These are phyloP conservation scores for Aricia agestis DNA, from an alignment of 1,140 invertebrate species.

Conservation along the genomic window DNA sequence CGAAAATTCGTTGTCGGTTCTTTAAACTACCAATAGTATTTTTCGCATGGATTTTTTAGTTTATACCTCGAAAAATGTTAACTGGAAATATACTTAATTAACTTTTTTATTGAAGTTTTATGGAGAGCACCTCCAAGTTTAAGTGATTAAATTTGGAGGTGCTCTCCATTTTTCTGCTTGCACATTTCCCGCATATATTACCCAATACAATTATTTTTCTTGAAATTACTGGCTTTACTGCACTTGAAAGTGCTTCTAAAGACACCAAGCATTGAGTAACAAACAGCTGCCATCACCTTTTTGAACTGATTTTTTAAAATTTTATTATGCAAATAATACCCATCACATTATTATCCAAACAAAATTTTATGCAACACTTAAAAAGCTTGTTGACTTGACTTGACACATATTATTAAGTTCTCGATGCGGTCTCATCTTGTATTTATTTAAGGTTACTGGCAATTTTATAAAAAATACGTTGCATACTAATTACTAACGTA, in stretches of 20 bases:
- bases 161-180: background rate
- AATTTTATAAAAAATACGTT: background rate
- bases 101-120: too few species aligned
- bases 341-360: background rate
- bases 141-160: too few species aligned
- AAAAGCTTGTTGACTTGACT: background rate
- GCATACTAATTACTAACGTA: too few species aligned
- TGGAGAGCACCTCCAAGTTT: too few species aligned
- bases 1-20: too few species aligned
- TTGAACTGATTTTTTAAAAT: background rate
- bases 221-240: background rate
- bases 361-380: conserved; percentile 7
- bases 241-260: background rate
- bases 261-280: background rate
- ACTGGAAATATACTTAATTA: too few species aligned
- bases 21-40: too few species aligned
- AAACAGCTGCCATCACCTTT: conserved; percentile 1
- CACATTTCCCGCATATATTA: background rate
- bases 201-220: background rate
- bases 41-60: background rate
- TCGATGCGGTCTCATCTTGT: background rate
- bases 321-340: background rate
- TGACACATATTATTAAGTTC: background rate
- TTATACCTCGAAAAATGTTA: too few species aligned
- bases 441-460: background rate